Evolutionary conservation across 2,797 vertebrate species (phyloP).

Genomic region (Cichlasoma orientale): DNA sequence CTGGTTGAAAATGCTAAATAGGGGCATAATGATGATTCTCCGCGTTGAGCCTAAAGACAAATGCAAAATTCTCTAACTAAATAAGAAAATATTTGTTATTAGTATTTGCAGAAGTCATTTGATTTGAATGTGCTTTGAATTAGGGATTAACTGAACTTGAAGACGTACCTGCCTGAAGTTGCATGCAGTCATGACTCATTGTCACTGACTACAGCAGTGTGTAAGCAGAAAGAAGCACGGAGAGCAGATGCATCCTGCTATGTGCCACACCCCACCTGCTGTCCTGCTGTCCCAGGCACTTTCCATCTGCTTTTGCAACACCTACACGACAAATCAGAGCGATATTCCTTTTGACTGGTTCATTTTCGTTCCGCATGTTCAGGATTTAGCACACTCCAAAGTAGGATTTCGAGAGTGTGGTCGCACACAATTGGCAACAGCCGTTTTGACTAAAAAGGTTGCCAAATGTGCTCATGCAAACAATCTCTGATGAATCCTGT

Average conservation of each 20-base stretch:
- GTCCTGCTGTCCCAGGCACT: constrained; percentile 12
- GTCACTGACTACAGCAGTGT: constrained; percentile 11
- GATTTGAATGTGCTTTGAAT: constrained; percentile 63
- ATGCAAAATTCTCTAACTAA: constrained; percentile 54
- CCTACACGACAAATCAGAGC: constrained; percentile 1
- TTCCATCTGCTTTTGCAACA: constrained; percentile 34
- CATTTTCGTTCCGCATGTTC: constrained; percentile 6
- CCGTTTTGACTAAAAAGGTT: constrained; percentile 31
- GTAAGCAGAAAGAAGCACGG: constrained; percentile 15
- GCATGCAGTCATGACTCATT: constrained; percentile 19
- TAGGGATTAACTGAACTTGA: constrained; percentile 23
- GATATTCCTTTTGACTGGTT: not conserved
- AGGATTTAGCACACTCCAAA: constrained; percentile 55
- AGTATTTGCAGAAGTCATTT: constrained; percentile 51
- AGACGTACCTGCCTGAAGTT: constrained; percentile 27
- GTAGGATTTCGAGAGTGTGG: constrained; percentile 2
- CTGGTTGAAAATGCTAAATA: constrained; percentile 52
- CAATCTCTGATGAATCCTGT: constrained; percentile 28
- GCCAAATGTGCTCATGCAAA: constrained; percentile 64
- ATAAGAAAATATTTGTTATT: constrained; percentile 65
- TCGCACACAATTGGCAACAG: constrained; percentile 16
- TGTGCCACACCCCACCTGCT: constrained; percentile 23
- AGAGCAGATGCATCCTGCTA: constrained; percentile 9
- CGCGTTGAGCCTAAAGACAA: constrained; percentile 44
- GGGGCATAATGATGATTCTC: constrained; percentile 28